These are phyloP conservation scores for Vimba vimba DNA, from an alignment of 2,113 vertebrate species.

Conservation along the genomic window DNA sequence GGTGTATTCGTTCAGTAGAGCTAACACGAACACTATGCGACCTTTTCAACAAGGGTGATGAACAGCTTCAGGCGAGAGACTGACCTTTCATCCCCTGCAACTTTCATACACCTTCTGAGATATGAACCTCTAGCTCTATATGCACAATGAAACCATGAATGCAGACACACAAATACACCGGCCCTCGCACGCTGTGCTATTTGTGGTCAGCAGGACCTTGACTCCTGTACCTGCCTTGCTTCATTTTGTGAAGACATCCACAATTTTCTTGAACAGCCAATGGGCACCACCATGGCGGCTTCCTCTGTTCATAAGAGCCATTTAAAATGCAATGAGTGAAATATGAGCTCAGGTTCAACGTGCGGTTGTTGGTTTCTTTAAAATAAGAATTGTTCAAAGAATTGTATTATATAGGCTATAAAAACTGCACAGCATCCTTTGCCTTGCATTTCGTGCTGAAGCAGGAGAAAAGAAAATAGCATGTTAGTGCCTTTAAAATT, in stretches of 20 bases:
- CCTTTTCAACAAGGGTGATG: constrained; percentile 57
- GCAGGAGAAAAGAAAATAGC: neutral
- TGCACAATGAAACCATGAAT: constrained; percentile 26
- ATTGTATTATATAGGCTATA: neutral
- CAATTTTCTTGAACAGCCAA: constrained; percentile 8
- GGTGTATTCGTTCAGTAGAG: constrained; percentile 35
- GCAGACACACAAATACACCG: neutral
- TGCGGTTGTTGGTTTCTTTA: neutral
- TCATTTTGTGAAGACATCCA: neutral
- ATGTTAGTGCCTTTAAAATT: neutral
- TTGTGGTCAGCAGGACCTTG: neutral
- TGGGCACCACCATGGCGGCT: neutral
- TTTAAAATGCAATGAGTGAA: constrained; percentile 5
- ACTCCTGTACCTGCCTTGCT: constrained; percentile 16
- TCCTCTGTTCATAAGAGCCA: neutral
- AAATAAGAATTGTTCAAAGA: neutral
- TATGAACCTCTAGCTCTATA: constrained; percentile 41
- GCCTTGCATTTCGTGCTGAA: neutral
- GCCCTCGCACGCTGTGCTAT: neutral
- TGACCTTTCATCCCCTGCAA: constrained; percentile 58
- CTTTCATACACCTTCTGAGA: constrained; percentile 41
- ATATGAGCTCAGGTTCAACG: neutral
- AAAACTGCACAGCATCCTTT: neutral
- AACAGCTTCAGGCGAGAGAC: constrained; percentile 50
- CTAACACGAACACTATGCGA: constrained; percentile 42